A percentile compares a stretch with the other conserved stretches of the same genome.
phyloP scores from a whole-genome alignment of 2,888 invertebrate species.

The Metacarcinus magister region DNA sequence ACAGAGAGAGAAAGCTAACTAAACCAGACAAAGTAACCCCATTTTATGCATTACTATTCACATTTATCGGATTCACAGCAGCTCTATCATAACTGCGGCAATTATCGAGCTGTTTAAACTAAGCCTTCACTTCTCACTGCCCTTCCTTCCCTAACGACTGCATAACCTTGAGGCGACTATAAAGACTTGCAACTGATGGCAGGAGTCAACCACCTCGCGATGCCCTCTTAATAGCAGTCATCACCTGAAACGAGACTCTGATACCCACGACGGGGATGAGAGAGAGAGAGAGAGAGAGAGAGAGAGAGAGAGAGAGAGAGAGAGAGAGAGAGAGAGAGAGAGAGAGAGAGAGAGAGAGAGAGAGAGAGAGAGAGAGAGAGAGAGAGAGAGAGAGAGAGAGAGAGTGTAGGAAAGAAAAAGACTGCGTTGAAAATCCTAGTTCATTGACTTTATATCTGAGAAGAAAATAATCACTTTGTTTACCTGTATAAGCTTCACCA shows the following conservation, averaged over 20 bases:
- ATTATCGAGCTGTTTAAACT: background rate
- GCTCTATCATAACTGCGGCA: background rate
- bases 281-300: too few species aligned
- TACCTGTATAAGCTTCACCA: too few species aligned
- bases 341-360: too few species aligned
- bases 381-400: too few species aligned
- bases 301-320: too few species aligned
- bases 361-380: too few species aligned
- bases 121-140: background rate
- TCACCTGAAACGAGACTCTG: background rate
- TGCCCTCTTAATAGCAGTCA: background rate
- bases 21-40: background rate
- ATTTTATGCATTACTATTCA: background rate
- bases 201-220: background rate
- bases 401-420: too few species aligned
- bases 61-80: background rate
- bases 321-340: too few species aligned
- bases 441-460: too few species aligned
- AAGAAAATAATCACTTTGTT: too few species aligned
- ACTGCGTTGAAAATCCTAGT: too few species aligned
- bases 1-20: background rate
- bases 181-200: background rate
- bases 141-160: background rate
- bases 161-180: background rate
- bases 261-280: too few species aligned